Evolutionary conservation across 23 tunicate species (phyloP), one percentile per base, ranked within the genome.

Genomic region (Halocynthia roretzi): DNA sequence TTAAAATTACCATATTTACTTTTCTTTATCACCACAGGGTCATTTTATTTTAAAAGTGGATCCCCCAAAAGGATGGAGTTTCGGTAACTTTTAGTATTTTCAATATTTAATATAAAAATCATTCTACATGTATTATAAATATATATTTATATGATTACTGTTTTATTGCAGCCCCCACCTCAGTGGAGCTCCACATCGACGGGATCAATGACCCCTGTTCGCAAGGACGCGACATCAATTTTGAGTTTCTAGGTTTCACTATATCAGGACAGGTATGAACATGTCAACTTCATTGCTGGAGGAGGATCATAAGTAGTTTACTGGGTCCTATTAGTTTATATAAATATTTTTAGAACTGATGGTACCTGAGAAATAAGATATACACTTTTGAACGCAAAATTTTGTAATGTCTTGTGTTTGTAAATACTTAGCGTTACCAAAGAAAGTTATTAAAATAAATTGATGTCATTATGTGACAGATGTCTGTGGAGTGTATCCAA

Each of bases 51-150:
- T 92, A 75, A 92, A 86, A 60, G 76, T 92, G 72, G 64, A 82
- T 8, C 98, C 98, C 6, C 98, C 98, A 17, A 53, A 82, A 58
- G 98, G 98, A 54, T 92, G 98, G 98, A 72, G 61, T 9, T 92
- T 92, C 82, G 98, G 98, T 92, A 72, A 83, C 85, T 83, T 64
- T 62, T 12, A 31, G 10, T 9, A 23, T 71, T 56, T 56, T 10
- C 12, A 10, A 56, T 56, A 10, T 56, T n/a, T 1, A 58, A 58
- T n/a, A 58, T 58, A 58, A 58, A 58, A 58, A 58, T 58, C 2
- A 14, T 58, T n/a, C 20, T 68, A 11, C 20, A 11, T 68, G 48
- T 18, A 18, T 18, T 18, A 68, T 40, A 18, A 21, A 20, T 50
- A 44, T 18, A 11, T 72, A 20, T 51, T 0, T 69, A 63, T 68